Conservation (phyloP, 2,797 vertebrate genomes). For the Molothrus ater region DNA sequence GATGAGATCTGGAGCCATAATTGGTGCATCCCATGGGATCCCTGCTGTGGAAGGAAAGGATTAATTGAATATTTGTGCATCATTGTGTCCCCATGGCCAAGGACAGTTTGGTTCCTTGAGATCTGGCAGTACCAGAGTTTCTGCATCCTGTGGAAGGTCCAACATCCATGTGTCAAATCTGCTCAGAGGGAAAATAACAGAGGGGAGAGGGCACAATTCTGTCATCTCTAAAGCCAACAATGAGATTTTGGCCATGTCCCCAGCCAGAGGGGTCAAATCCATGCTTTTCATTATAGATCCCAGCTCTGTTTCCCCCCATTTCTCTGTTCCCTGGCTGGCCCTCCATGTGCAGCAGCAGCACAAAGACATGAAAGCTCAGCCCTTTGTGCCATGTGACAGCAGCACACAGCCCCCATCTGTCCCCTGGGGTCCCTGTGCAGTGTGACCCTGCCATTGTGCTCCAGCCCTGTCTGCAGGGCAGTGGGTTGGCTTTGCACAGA, state of each 20-base stretch:
- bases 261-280: not conserved
- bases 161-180: not conserved
- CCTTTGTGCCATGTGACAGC: slow-evolving; percentile 18
- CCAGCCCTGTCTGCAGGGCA: not conserved
- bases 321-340: not conserved
- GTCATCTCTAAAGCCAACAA: not conserved
- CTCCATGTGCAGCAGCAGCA: not conserved
- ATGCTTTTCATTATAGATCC: not conserved
- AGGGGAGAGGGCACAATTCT: not conserved
- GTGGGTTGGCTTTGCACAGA: not conserved
- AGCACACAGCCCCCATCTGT: not conserved
- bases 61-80: not conserved
- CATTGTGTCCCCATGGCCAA: fast-evolving
- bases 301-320: not conserved
- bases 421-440: not conserved
- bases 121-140: not conserved
- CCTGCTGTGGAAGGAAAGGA: not conserved
- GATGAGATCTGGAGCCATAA: not conserved
- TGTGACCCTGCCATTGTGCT: not conserved
- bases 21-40: not conserved
- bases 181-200: not conserved
- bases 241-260: not conserved
- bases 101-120: not conserved
- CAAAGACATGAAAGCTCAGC: not conserved
- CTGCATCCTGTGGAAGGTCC: not conserved